Base-by-base conservation (phyloP, 2,888 invertebrate species). In the Tanypteryx hageni region DNA sequence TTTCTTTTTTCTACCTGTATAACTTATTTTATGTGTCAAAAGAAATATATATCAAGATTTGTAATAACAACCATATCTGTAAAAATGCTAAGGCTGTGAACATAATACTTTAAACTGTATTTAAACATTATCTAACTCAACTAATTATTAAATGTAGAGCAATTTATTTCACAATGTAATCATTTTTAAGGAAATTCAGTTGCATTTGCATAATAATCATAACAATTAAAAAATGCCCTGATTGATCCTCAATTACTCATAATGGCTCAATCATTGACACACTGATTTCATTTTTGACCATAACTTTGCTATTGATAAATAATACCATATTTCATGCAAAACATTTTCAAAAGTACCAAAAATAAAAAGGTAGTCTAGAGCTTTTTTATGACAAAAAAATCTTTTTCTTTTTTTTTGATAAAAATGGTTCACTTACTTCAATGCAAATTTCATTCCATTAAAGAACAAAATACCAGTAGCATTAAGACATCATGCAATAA, bases 41-140 rank as follows among this genome's bases (percentile, higher is more conserved):
- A 89, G 61, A 89, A 89, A 89, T 44, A 44, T 44, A 8, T 59
- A 16, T 89, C 61, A 89, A 44, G n/a, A 89, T 44, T 89, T 64
- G 44, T 68, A 44, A 64, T 68, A 44, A 61, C 64, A 89, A 89
- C 56, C 31, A 89, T 89, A 68, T 61, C 18, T 89, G 64, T 68
- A 89, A 86, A 89, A 89, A n/a, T 89, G 64, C 89, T 89, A 89
- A 89, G 89, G 89, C 89, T 89, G 89, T 89, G 89, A 89, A 89
- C 89, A 89, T 89, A 89, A 89, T 64, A 89, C 31, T 89, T 89
- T 89, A 89, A 89, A 68, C 89, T 64, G 89, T 89, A 89, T 89
- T 61, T 89, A 89, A 89, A 89, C 64, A 18, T 86, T 44, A 61
- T 44, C 89, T 89, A 89, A 89, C 89, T 89, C 89, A 89, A 89